Conservation (phyloP, 92 coral and sea anemone species). For the Paragorgia papillata region DNA sequence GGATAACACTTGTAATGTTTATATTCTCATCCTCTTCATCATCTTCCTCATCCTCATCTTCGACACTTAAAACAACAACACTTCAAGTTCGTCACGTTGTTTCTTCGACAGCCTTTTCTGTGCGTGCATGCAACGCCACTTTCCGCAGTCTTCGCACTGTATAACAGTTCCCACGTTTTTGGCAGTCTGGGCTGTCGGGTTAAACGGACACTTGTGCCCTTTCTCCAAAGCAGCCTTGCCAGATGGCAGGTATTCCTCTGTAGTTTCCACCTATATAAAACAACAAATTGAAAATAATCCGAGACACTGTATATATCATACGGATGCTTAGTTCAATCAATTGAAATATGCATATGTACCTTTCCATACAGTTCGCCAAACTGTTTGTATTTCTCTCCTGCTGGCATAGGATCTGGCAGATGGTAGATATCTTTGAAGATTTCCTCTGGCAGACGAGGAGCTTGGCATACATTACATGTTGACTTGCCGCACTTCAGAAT, state of each 20-base stretch:
- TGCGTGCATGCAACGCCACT: conserved; percentile 46
- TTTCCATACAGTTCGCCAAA: conserved; percentile 44
- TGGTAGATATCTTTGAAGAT: conserved; percentile 50
- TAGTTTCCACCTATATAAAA: conserved; percentile 42
- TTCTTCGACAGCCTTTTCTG: conserved; percentile 17
- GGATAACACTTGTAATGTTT: no score
- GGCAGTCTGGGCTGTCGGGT: conserved; percentile 48
- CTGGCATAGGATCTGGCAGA: conserved; percentile 47
- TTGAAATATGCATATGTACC: not conserved
- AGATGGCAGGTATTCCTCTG: conserved; percentile 40
- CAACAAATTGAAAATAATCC: conserved; percentile 34
- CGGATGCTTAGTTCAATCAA: no score
- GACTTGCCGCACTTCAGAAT: conserved; percentile 46
- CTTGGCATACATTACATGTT: conserved; percentile 35
- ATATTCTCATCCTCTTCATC: conserved; percentile 2
- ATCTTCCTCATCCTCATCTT: not conserved
- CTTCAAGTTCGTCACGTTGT: conserved; percentile 20
- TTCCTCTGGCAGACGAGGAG: conserved; percentile 45
- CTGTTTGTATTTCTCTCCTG: conserved; percentile 37
- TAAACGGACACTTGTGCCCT: conserved; percentile 29
- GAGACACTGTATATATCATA: not conserved
- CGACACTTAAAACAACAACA: conserved; percentile 27
- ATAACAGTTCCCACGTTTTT: conserved; percentile 35
- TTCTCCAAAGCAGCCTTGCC: conserved; percentile 12
- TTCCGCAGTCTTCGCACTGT: conserved; percentile 48